Evolutionary conservation across 2,888 invertebrate genomes (phyloP).

Genomic region (Bellardia pandia): DNA sequence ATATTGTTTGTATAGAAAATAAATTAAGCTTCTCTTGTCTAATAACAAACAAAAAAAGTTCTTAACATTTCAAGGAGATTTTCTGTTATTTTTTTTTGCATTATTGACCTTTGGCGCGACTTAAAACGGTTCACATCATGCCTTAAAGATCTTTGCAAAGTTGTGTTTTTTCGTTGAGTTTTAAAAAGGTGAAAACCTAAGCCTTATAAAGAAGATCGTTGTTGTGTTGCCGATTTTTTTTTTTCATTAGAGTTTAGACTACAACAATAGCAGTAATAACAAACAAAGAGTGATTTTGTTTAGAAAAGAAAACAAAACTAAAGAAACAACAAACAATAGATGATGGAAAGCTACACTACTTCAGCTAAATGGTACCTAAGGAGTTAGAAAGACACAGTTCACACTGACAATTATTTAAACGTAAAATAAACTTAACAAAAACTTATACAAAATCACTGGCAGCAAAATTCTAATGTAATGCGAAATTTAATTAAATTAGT

Average conservation of each 20-base stretch:
- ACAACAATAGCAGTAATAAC: not conserved
- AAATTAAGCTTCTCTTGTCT: conserved; percentile 49
- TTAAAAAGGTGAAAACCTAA: conserved; percentile 37
- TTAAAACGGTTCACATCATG: conserved; percentile 73
- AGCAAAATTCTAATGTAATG: too few species aligned
- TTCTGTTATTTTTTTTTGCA: conserved; percentile 41
- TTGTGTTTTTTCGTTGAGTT: not conserved
- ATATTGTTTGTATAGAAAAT: conserved; percentile 69
- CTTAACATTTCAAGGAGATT: conserved; percentile 25
- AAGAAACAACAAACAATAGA: conserved; percentile 33
- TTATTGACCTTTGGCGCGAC: conserved; percentile 73
- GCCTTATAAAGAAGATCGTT: conserved; percentile 62
- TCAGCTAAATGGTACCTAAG: conserved; percentile 32
- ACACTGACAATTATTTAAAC: not conserved
- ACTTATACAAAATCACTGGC: too few species aligned
- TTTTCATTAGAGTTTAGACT: not conserved
- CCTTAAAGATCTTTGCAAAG: conserved; percentile 56
- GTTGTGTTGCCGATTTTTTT: conserved; percentile 10
- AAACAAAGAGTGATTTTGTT: conserved; percentile 53
- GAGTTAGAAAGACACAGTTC: not conserved
- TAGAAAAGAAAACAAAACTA: conserved; percentile 2
- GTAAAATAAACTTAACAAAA: too few species aligned
- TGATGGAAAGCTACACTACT: conserved; percentile 19
- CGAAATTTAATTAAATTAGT: too few species aligned
- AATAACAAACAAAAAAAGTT: conserved; percentile 33